These are phyloP conservation scores for Himalopsyche tibetana DNA, from an alignment of 2,888 invertebrate species.

Conservation along the genomic window DNA sequence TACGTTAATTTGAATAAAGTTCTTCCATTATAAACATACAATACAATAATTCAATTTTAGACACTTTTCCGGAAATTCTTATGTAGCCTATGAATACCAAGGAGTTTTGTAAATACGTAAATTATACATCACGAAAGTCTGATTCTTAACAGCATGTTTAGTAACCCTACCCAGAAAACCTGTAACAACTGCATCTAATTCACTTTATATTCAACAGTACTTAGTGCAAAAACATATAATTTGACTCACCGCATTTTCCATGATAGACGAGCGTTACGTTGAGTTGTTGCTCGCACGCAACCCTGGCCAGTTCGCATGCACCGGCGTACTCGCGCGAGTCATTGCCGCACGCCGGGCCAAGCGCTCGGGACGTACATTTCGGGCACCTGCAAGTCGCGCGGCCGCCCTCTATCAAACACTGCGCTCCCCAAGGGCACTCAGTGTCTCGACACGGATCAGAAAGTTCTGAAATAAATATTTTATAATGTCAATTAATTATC, in stretches of 20 bases:
- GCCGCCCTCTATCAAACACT: constrained; percentile 83
- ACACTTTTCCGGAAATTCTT: background rate
- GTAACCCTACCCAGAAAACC: constrained; percentile 38
- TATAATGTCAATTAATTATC: constrained; percentile 57
- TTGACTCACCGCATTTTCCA: constrained; percentile 89
- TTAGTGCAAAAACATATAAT: constrained; percentile 41
- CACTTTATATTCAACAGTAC: constrained; percentile 42
- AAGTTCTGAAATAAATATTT: constrained; percentile 75
- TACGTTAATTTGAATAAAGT: no score
- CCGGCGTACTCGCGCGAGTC: constrained; percentile 92
- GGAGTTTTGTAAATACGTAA: constrained; percentile 36
- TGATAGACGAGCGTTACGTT: constrained; percentile 88
- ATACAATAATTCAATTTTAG: background rate
- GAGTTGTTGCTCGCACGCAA: constrained; percentile 85
- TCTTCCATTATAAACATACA: no score
- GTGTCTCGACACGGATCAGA: constrained; percentile 84
- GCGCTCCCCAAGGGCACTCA: constrained; percentile 82
- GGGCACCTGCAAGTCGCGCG: constrained; percentile 83
- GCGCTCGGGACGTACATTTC: constrained; percentile 85
- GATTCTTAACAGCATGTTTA: constrained; percentile 27
- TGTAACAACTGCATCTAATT: constrained; percentile 38
- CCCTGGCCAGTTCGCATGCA: constrained; percentile 89
- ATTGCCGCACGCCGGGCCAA: constrained; percentile 89
- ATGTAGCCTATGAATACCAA: background rate
- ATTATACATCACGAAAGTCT: constrained; percentile 27